Evolutionary conservation across 2,888 invertebrate genomes (phyloP), one percentile per base, ranked within the genome.

Genomic region (Zaprionus lineosus): DNA sequence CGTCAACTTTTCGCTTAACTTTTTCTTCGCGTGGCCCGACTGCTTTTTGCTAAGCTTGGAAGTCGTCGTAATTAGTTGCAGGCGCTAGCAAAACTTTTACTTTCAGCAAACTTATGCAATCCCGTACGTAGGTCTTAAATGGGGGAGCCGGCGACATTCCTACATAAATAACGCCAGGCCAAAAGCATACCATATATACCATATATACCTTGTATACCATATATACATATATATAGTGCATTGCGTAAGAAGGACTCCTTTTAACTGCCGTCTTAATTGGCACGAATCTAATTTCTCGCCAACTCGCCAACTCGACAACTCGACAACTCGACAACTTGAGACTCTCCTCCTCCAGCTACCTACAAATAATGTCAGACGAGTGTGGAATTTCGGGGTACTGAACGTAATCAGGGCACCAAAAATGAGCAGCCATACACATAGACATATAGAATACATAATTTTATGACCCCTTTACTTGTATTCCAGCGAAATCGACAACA

Each of bases 81-180:
- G 52, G 52, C 52, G 57, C 43, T 52, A 58, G 40, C 12, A 46
- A 55, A 50, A 63, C 53, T 60, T 60, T 60, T 53, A 60, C 60
- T 60, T 63, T 61, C 53, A 9, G 24, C 28, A 21, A 61, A 52
- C 57, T 62, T 65, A 52, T 12, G 61, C 61, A 62, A 62, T 44
- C 19, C 15, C 58, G 41, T 34, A 16, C 58, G 41, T 34, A 62
- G 61, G 58, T 52, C 61, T 26, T 58, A 62, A 62, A 62, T 47
- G 61, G 61, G 19, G 56, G 41, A 29, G 26, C 16, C 46, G 19
- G 14, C 44, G 43, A 28, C 53, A 55, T 55, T 55, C 37, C 57
- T 52, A 18, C 57, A 44, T 52, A 52, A 15, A 44, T 44, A 52
- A 52, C 33, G 11, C 7, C 21, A 44, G 15, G 12, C 19, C 34